phyloP scores from a whole-genome alignment of 2,888 invertebrate species.

The Odontomyia ornata region DNA sequence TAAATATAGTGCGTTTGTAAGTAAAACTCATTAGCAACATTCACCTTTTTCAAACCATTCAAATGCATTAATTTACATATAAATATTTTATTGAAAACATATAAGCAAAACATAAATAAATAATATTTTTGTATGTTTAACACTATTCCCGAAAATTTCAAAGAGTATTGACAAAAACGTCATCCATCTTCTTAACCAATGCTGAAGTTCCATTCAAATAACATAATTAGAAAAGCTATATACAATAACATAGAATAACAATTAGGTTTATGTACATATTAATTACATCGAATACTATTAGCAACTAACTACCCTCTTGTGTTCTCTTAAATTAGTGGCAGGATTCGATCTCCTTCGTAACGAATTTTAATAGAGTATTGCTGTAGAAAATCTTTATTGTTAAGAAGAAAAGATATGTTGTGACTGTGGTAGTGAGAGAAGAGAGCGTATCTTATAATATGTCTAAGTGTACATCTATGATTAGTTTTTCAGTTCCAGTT shows the following conservation, averaged over 20 bases:
- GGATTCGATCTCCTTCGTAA: not conserved
- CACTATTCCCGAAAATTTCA: not conserved
- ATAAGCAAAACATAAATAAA: conserved; percentile 5
- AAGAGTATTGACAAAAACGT: not conserved
- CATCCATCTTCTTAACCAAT: not conserved
- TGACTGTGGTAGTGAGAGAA: too few species aligned
- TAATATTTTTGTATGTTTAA: not conserved
- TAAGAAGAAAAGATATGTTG: not conserved
- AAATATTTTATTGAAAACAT: conserved; percentile 36
- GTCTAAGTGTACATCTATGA: not conserved
- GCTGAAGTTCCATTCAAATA: not conserved
- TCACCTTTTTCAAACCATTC: too few species aligned
- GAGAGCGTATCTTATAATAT: too few species aligned
- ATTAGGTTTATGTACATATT: conserved; percentile 38
- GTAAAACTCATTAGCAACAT: too few species aligned
- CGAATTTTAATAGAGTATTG: not conserved
- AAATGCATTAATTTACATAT: not conserved
- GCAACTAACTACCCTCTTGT: not conserved
- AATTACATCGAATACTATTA: not conserved
- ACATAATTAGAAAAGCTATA: not conserved
- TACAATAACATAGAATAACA: conserved; percentile 6
- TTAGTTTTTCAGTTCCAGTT: not conserved
- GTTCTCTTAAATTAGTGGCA: not conserved
- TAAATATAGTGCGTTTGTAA: too few species aligned
- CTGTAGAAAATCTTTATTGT: not conserved